Conservation (phyloP, 2,797 vertebrate species). For the Mareca strepera region DNA sequence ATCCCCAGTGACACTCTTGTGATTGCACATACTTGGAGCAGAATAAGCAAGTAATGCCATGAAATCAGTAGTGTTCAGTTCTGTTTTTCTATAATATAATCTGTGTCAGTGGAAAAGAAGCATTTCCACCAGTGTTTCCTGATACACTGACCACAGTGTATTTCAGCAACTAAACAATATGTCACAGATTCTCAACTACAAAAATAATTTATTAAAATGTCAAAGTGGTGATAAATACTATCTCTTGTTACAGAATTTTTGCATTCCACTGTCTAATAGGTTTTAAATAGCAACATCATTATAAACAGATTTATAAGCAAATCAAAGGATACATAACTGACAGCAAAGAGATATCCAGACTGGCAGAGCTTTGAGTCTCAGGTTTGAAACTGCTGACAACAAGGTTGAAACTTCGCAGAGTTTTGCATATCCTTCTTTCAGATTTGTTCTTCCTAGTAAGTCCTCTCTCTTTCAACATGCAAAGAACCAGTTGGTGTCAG, state of each 20-base stretch:
- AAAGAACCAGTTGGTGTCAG: background rate
- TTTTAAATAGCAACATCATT: background rate
- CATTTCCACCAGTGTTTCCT: background rate
- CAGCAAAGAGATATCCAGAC: background rate
- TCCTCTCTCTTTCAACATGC: background rate
- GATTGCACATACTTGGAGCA: background rate
- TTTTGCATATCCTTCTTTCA: background rate
- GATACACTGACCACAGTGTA: background rate
- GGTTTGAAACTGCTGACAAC: background rate
- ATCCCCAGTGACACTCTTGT: background rate
- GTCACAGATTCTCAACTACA: background rate
- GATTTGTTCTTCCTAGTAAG: background rate
- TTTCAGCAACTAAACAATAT: background rate
- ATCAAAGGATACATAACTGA: background rate
- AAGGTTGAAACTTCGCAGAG: background rate
- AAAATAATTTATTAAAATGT: background rate
- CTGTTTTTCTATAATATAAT: background rate
- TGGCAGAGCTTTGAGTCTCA: background rate
- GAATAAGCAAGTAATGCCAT: background rate
- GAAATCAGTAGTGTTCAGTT: background rate
- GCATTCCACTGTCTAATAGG: background rate
- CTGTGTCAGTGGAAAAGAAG: fast-evolving
- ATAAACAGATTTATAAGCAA: background rate
- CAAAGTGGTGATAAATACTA: background rate
- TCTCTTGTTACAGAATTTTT: background rate